A percentile compares a stretch with the other conserved stretches of the same genome.
phyloP scores from a whole-genome alignment of 2,113 vertebrate genomes.

The Tragelaphus imberbis region DNA sequence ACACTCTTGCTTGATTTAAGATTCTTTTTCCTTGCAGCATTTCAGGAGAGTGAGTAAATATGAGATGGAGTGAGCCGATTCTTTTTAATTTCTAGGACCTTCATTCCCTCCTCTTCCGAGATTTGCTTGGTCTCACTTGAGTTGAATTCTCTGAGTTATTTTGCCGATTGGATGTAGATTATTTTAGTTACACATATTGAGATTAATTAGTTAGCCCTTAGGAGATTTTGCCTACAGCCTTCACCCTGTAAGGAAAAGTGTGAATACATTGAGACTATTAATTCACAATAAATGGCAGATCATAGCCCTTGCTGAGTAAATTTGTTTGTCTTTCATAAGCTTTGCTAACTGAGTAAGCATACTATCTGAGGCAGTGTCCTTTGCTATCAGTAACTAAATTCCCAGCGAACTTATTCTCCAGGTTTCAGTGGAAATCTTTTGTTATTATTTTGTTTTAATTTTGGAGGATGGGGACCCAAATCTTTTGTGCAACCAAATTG shows the following conservation, averaged over 20 bases:
- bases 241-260: constrained; percentile 81
- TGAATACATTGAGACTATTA: constrained; percentile 80
- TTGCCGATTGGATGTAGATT: constrained; percentile 70
- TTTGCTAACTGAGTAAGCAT: constrained; percentile 71
- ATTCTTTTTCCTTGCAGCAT: constrained; percentile 68
- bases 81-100: constrained; percentile 77
- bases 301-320: constrained; percentile 76
- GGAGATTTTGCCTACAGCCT: constrained; percentile 82
- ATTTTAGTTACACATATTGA: constrained; percentile 82
- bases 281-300: constrained; percentile 81
- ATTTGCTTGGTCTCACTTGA: constrained; percentile 74
- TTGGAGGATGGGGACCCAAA: constrained; percentile 70
- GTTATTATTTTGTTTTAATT: constrained; percentile 67
- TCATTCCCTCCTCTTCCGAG: constrained; percentile 54
- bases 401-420: constrained; percentile 72
- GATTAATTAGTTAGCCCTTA: constrained; percentile 86
- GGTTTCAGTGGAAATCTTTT: constrained; percentile 76
- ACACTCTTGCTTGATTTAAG: constrained; percentile 77
- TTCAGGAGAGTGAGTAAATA: constrained; percentile 77
- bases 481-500: constrained; percentile 72
- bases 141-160: constrained; percentile 70
- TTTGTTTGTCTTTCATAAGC: constrained; percentile 72
- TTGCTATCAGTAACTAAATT: constrained; percentile 68
- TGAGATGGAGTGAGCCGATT: constrained; percentile 78
- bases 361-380: constrained; percentile 56